Percentiles rank a stretch among this genome's conserved stretches.
Conservation (phyloP, 2,888 invertebrate genomes). For the Esperia sulphurella region DNA sequence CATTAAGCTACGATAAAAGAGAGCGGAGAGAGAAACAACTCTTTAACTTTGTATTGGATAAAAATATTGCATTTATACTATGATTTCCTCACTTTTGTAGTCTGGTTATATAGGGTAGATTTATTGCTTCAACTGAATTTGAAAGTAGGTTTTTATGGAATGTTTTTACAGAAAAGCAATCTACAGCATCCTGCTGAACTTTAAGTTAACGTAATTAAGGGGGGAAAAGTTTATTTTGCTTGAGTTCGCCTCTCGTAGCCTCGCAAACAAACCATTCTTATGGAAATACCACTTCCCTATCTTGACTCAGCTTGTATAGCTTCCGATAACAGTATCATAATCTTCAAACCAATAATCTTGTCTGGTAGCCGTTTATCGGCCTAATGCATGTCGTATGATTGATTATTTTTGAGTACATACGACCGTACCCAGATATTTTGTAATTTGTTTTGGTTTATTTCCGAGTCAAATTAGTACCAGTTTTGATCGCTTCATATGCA, state of each 20-base stretch:
- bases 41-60: not conserved
- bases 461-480: slow-evolving; percentile 31
- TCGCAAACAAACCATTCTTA: slow-evolving; percentile 53
- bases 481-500: slow-evolving; percentile 56
- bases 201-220: slow-evolving; percentile 39
- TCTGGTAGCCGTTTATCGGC: slow-evolving; percentile 15
- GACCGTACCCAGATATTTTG: not conserved
- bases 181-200: slow-evolving; percentile 6
- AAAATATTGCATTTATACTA: too few relatives aligned
- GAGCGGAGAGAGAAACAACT: too few relatives aligned
- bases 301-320: slow-evolving; percentile 36
- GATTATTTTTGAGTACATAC: slow-evolving; percentile 21
- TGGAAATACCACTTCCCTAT: slow-evolving; percentile 43
- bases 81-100: too few relatives aligned
- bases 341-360: slow-evolving; percentile 16
- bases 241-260: slow-evolving; percentile 24
- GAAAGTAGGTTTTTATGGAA: slow-evolving; percentile 11
- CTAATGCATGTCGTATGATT: slow-evolving; percentile 31
- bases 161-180: slow-evolving; percentile 8
- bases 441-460: slow-evolving; percentile 25
- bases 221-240: slow-evolving; percentile 40
- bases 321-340: slow-evolving; percentile 29
- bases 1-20: too few relatives aligned
- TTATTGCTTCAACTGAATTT: not conserved
- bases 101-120: too few relatives aligned